Base-by-base conservation (phyloP, 2,113 vertebrate species). In the Mugil cephalus region DNA sequence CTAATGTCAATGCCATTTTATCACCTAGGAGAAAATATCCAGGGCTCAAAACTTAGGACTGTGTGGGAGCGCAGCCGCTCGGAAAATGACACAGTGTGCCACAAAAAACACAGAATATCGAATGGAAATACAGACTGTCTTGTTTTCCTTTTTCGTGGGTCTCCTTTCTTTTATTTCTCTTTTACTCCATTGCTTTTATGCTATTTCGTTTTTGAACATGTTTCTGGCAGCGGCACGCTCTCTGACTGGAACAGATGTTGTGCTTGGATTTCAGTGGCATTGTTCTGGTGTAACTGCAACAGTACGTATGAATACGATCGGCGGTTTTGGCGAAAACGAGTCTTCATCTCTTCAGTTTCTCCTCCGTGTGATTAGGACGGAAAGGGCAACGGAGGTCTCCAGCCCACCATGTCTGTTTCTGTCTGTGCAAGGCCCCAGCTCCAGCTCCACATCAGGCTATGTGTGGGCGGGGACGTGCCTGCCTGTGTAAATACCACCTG, bases 211-310 rank as follows among this genome's bases (percentile, higher is more conserved):
- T 87, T 80, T 83, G 80, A 90, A 90, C 87, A 87, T 84, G 87
- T 86, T 91, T 89, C 82, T 93, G 92, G 88, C 89, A 76, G 70
- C 3, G 4, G n/a, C 43, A 4, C 19, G 50, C 66, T 77, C 59
- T 80, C 79, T 90, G 80, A 89, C 88, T 88, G 91, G 87, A 91
- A 85, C 80, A 88, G 86, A 88, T 91, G 87, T 93, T 91, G 83
- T 86, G 79, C 67, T 92, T 92, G 91, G 90, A 89, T 71, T 87
- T 64, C 2, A 36, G 60, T 67, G 74, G 66, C 79, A 87, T 90
- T 91, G 89, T 92, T 88, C 85, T 88, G 86, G 64, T 87, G 74
- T 72, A 81, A 84, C 74, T 86, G 82, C 51, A 76, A 38, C 52
- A 64, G 42, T 46, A 43, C 74, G 85, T 81, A 64, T 67, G 72